phyloP scores from a whole-genome alignment of 1,140 invertebrate species.

The Nixonia krombeini region DNA sequence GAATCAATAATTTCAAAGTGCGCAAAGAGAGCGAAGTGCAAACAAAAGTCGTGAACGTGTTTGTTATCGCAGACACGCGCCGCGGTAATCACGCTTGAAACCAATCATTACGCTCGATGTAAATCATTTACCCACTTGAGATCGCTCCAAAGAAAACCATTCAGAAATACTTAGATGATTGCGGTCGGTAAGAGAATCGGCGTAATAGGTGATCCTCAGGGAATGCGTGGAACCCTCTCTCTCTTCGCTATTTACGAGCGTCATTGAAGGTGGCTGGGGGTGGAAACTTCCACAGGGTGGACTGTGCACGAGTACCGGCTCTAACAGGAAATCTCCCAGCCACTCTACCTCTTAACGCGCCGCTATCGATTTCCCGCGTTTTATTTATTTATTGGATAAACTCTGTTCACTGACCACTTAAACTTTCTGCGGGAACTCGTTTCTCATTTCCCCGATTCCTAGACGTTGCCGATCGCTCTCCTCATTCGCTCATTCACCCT shows the following conservation, averaged over 20 bases:
- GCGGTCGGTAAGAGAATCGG: slow-evolving; percentile 61
- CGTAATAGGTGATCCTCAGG: slow-evolving; percentile 65
- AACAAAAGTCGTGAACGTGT: too few species aligned
- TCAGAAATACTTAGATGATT: slow-evolving; percentile 69
- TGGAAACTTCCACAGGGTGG: slow-evolving; percentile 59
- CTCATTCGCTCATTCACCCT: too few species aligned
- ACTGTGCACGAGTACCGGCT: slow-evolving; percentile 18
- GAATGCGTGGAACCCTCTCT: slow-evolving; percentile 54
- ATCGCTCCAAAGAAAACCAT: slow-evolving; percentile 38
- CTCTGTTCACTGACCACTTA: slow-evolving; percentile 20
- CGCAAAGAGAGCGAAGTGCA: too few species aligned
- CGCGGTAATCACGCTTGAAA: too few species aligned
- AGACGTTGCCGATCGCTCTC: too few species aligned
- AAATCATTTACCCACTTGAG: slow-evolving; percentile 36
- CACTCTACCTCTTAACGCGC: slow-evolving; percentile 24
- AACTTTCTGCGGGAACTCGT: neutral
- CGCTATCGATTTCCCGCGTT: slow-evolving; percentile 37
- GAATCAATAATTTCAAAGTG: too few species aligned
- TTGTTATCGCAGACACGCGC: too few species aligned
- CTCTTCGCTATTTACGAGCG: slow-evolving; percentile 67
- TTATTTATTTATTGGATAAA: slow-evolving; percentile 44
- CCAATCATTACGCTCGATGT: neutral
- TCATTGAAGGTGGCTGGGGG: slow-evolving; percentile 58
- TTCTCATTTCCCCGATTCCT: too few species aligned
- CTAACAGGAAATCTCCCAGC: slow-evolving; percentile 35